A percentile compares a stretch with the other conserved stretches of the same genome.
Conservation (phyloP, 2,888 invertebrate genomes). For the Drymonia ruficornis region DNA sequence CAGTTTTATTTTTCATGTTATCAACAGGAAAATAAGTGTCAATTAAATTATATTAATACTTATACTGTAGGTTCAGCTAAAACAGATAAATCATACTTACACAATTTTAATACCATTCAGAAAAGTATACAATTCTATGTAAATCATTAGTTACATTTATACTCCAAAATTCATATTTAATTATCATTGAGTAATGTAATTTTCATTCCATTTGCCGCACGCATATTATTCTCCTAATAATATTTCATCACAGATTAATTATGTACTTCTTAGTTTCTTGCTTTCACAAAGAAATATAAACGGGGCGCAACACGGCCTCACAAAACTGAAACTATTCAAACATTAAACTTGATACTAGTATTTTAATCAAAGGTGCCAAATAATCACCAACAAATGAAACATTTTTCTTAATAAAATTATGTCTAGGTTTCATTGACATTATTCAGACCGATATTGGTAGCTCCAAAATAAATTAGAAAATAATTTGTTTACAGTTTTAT, state of each 20-base stretch:
- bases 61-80: constrained; percentile 75
- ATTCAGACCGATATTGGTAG: constrained; percentile 38
- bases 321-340: constrained; percentile 48
- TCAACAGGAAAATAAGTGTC: constrained; percentile 79
- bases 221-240: constrained; percentile 65
- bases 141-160: constrained; percentile 58
- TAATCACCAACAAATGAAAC: constrained; percentile 39
- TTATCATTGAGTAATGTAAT: constrained; percentile 12
- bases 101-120: constrained; percentile 63
- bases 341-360: too few relatives aligned
- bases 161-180: constrained; percentile 51
- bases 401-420: constrained; percentile 13
- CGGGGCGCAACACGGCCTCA: constrained; percentile 61
- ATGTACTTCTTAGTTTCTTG: constrained; percentile 76
- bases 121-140: constrained; percentile 57
- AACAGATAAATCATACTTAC: constrained; percentile 71
- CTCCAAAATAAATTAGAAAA: constrained; percentile 66
- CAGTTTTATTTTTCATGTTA: constrained; percentile 69
- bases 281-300: constrained; percentile 51
- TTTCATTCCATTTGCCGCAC: constrained; percentile 61
- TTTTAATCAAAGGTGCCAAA: constrained; percentile 41
- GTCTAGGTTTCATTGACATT: constrained; percentile 33
- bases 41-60: constrained; percentile 80
- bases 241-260: constrained; percentile 79
- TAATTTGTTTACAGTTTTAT: constrained; percentile 61